phyloP scores from a whole-genome alignment of 1,140 invertebrate species.

The Orchesella cincta region DNA sequence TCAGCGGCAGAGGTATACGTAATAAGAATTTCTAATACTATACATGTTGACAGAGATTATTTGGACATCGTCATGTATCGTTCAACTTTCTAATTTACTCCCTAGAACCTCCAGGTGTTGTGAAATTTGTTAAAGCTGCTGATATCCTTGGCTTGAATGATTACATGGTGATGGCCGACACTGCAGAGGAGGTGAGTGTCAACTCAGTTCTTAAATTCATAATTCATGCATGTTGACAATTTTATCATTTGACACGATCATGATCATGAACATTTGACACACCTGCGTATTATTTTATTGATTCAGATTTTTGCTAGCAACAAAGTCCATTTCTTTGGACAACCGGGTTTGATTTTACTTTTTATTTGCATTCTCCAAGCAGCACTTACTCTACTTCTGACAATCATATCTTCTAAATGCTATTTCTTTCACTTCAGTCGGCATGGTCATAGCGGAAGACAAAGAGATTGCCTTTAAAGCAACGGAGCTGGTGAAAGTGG shows the following conservation, averaged over 20 bases:
- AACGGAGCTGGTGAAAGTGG: conserved; percentile 66
- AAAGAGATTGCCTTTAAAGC: conserved; percentile 65
- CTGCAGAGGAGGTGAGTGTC: background rate
- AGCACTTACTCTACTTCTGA: no score
- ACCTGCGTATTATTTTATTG: background rate
- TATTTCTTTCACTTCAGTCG: no score
- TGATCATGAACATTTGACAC: no score
- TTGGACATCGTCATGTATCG: background rate
- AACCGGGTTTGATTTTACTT: no score
- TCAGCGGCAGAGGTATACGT: conserved; percentile 50
- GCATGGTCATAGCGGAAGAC: conserved; percentile 67
- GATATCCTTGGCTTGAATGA: conserved; percentile 55
- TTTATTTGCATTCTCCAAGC: no score
- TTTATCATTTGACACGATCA: no score
- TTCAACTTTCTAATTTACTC: no score
- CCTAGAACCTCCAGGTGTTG: conserved; percentile 54
- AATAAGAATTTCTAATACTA: background rate
- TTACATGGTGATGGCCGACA: conserved; percentile 27
- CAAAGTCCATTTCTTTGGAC: conserved; percentile 57
- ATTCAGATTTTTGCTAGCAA: conserved; percentile 32
- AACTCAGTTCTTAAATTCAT: no score
- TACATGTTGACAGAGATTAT: background rate
- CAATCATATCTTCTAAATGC: no score
- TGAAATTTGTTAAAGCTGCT: conserved; percentile 53
- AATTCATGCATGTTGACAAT: no score